phyloP scores from a whole-genome alignment of 2,797 vertebrate species.

The Eulemur albifrons region DNA sequence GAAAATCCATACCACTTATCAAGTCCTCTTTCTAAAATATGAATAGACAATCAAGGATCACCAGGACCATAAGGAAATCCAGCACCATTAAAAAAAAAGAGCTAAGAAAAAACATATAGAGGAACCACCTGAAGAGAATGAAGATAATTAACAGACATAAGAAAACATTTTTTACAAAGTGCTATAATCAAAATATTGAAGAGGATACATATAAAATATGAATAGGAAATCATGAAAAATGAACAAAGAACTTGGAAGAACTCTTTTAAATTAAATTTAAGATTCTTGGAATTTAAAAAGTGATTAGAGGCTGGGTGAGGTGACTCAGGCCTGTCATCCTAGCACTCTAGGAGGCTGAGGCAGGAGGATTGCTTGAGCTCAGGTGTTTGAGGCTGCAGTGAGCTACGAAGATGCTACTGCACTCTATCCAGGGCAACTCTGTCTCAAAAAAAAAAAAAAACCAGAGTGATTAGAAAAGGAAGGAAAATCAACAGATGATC shows the following conservation, averaged over 20 bases:
- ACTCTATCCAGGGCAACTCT: too few relatives aligned
- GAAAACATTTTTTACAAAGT: background rate
- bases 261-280: constrained; percentile 29
- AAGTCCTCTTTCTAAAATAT: constrained; percentile 26
- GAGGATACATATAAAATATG: background rate
- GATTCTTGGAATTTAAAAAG: constrained; percentile 15
- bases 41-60: background rate
- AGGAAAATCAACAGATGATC: constrained; percentile 46
- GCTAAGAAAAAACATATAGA: constrained; percentile 20
- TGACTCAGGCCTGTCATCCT: background rate
- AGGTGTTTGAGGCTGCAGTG: too few relatives aligned
- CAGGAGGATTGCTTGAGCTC: too few relatives aligned
- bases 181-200: constrained; percentile 2
- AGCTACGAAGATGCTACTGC: too few relatives aligned
- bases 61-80: background rate
- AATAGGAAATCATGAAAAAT: constrained; percentile 10
- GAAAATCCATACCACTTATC: background rate
- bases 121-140: background rate
- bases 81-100: constrained; percentile 15
- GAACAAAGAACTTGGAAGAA: constrained; percentile 12
- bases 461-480: background rate
- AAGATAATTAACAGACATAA: background rate
- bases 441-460: too few relatives aligned
- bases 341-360: too few relatives aligned
- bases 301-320: background rate